Percentiles rank a stretch among this genome's conserved stretches.
phyloP scores from a whole-genome alignment of 2,888 invertebrate genomes.

The Xylophagus ater region DNA sequence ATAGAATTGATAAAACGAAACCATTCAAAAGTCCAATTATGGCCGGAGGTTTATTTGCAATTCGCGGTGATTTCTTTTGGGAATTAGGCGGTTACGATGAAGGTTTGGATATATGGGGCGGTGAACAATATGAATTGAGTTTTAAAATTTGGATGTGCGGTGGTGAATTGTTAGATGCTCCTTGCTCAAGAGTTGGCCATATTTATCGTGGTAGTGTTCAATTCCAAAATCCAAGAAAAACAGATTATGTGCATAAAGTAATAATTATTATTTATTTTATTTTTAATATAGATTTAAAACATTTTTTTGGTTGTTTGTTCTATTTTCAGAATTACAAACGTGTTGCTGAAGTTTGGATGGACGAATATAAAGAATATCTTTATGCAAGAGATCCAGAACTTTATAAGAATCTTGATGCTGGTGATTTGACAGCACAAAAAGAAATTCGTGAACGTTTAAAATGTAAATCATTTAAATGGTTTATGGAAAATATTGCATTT shows the following conservation, averaged over 20 bases:
- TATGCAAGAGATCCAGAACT: constrained; percentile 81
- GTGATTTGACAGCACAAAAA: constrained; percentile 67
- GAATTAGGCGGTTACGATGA: constrained; percentile 89
- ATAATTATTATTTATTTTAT: constrained; percentile 11
- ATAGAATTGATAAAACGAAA: constrained; percentile 24
- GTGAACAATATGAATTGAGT: constrained; percentile 93
- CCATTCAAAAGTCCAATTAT: constrained; percentile 73
- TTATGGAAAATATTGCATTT: constrained; percentile 83
- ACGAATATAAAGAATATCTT: constrained; percentile 82
- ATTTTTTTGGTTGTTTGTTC: constrained; percentile 1
- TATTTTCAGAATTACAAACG: constrained; percentile 67
- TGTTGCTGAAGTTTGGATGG: constrained; percentile 98
- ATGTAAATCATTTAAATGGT: constrained; percentile 92
- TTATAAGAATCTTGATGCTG: constrained; percentile 64
- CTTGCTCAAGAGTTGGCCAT: constrained; percentile 86
- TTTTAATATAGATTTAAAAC: constrained; percentile 2
- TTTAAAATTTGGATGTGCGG: constrained; percentile 97
- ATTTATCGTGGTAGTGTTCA: constrained; percentile 82
- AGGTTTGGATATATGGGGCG: constrained; percentile 93
- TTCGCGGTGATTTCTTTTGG: constrained; percentile 85
- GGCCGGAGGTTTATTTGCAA: constrained; percentile 96
- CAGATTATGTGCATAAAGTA: constrained; percentile 60
- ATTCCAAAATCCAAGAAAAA: constrained; percentile 81
- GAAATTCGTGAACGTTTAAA: constrained; percentile 60
- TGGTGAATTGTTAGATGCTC: constrained; percentile 80